Evolutionary conservation across 2,797 vertebrate genomes (phyloP).

Genomic region (Bryconaethiops microstoma): DNA sequence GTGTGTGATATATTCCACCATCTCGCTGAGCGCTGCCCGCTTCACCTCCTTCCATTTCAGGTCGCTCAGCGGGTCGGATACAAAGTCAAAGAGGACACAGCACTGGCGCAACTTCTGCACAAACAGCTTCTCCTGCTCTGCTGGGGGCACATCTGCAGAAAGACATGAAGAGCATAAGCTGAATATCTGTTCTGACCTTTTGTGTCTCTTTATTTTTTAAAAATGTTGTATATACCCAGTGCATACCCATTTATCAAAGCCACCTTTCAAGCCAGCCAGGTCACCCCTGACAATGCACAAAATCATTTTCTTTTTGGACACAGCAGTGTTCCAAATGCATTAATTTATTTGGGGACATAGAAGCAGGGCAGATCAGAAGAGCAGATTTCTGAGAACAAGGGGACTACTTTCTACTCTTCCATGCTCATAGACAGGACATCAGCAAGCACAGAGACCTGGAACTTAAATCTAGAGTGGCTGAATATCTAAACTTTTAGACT

Average conservation of each 20-base stretch:
- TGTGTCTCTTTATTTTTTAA: background rate
- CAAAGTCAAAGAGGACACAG: slow-evolving; percentile 96
- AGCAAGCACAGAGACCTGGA: too few species aligned
- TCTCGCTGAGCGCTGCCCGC: slow-evolving; percentile 94
- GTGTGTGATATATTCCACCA: slow-evolving; percentile 99
- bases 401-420: too few species aligned
- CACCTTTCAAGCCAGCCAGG: background rate
- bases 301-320: background rate
- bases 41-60: slow-evolving; percentile 99
- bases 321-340: background rate
- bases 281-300: background rate
- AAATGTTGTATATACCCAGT: background rate
- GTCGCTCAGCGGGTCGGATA: slow-evolving; percentile 97
- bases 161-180: slow-evolving; percentile 13
- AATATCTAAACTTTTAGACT: too few species aligned
- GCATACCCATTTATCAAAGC: background rate
- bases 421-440: too few species aligned
- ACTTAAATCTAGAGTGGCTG: too few species aligned
- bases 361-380: too few species aligned
- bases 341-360: background rate
- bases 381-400: too few species aligned
- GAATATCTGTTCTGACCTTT: background rate
- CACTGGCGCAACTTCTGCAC: slow-evolving; percentile 98
- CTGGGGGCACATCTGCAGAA: slow-evolving; percentile 88
- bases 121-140: slow-evolving; percentile 98